A percentile compares a stretch with the other conserved stretches of the same genome.
These are phyloP conservation scores for Acronicta alni DNA, from an alignment of 2,888 invertebrate genomes.

Conservation along the genomic window DNA sequence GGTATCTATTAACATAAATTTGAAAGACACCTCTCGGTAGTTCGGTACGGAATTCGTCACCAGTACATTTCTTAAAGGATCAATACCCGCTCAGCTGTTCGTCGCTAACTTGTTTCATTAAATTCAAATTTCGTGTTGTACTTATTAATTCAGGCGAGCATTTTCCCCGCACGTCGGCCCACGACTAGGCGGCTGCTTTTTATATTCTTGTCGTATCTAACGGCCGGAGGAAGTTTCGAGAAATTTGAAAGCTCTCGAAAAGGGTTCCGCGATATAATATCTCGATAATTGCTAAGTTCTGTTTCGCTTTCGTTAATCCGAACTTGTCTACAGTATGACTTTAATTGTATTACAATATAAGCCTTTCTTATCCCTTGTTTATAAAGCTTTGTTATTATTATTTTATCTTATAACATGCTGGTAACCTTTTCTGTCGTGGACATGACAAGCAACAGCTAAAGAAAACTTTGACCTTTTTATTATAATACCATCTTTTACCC, in stretches of 20 bases:
- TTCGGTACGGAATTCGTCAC: constrained; percentile 42
- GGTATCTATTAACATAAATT: constrained; percentile 45
- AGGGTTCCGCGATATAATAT: constrained; percentile 59
- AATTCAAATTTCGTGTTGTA: constrained; percentile 90
- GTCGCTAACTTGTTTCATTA: constrained; percentile 89
- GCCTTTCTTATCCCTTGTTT: constrained; percentile 54
- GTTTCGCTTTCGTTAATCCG: constrained; percentile 49
- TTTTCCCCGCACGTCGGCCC: constrained; percentile 75
- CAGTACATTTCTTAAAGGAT: constrained; percentile 76
- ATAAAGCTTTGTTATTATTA: constrained; percentile 29
- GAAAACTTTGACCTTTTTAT: too few relatives aligned
- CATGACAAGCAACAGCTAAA: too few relatives aligned
- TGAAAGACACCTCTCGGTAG: constrained; percentile 37
- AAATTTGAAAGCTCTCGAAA: constrained; percentile 57
- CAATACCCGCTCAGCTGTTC: constrained; percentile 85
- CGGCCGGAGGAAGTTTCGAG: constrained; percentile 61
- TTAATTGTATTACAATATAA: constrained; percentile 59
- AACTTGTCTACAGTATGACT: constrained; percentile 48
- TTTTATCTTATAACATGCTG: constrained; percentile 7
- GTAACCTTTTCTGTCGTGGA: too few relatives aligned
- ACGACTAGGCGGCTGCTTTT: constrained; percentile 76
- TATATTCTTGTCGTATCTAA: constrained; percentile 75
- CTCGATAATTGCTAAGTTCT: constrained; percentile 66
- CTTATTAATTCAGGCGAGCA: constrained; percentile 88
- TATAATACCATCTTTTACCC: too few relatives aligned